A percentile compares a stretch with the other conserved stretches of the same genome.
Evolutionary conservation across 2,797 vertebrate species (phyloP).

Genomic region (Pachyuromys duprasi): DNA sequence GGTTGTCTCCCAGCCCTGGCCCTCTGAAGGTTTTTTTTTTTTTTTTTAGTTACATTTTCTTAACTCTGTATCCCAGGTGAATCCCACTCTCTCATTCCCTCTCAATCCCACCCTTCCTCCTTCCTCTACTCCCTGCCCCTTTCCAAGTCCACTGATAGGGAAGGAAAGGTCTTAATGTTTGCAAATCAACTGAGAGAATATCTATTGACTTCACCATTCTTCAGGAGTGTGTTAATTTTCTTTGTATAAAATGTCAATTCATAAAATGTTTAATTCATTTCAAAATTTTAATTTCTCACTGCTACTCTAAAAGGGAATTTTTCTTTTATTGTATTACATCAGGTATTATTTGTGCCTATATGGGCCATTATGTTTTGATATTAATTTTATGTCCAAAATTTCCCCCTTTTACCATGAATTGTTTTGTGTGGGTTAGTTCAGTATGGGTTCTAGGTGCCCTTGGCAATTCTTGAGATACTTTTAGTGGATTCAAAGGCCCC

Average conservation of each 20-base stretch:
- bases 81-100: too few relatives aligned
- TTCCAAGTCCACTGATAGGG: too few relatives aligned
- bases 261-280: slow-evolving; percentile 53
- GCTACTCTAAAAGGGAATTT: background rate
- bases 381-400: background rate
- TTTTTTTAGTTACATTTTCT: too few relatives aligned
- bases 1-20: background rate
- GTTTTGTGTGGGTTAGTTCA: slow-evolving; percentile 13
- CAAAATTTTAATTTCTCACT: slow-evolving; percentile 38
- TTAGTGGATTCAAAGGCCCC: slow-evolving; percentile 12
- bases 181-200: background rate
- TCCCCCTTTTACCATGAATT: background rate
- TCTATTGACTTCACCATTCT: background rate
- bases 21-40: too few relatives aligned
- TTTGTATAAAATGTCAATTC: slow-evolving; percentile 39
- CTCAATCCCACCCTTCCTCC: too few relatives aligned
- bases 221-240: background rate
- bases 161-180: background rate
- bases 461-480: background rate
- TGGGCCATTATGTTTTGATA: background rate
- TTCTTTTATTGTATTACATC: background rate
- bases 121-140: too few relatives aligned
- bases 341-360: slow-evolving; percentile 22
- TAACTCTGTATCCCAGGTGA: too few relatives aligned
- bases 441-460: background rate